phyloP scores from a whole-genome alignment of 2,888 invertebrate species.

The Cephus spinipes region DNA sequence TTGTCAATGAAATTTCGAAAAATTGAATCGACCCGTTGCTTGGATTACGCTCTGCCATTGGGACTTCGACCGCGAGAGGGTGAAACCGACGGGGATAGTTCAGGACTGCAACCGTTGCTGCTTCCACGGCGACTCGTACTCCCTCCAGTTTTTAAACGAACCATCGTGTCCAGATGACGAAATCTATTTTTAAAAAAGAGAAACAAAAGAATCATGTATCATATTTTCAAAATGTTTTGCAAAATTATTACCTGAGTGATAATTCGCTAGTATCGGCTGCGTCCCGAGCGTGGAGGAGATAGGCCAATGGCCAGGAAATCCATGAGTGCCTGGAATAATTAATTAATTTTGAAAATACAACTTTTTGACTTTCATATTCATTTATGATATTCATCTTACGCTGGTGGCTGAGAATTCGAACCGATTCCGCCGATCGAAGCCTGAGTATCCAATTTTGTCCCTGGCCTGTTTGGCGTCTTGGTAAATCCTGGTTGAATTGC shows the following conservation, averaged over 20 bases:
- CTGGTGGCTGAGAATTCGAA: conserved; percentile 42
- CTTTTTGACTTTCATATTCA: background rate
- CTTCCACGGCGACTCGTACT: conserved; percentile 70
- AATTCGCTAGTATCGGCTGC: conserved; percentile 76
- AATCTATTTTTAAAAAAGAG: conserved; percentile 70
- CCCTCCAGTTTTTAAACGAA: conserved; percentile 76
- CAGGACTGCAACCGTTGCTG: conserved; percentile 74
- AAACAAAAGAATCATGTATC: conserved; percentile 13
- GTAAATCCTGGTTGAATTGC: conserved; percentile 75
- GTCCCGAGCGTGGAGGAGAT: conserved; percentile 85
- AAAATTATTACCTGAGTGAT: conserved; percentile 76
- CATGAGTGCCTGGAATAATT: conserved; percentile 78
- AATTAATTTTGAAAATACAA: background rate
- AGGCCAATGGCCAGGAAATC: conserved; percentile 94
- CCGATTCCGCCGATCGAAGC: conserved; percentile 58
- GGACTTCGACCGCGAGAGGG: conserved; percentile 59
- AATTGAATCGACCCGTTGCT: background rate
- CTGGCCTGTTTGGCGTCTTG: conserved; percentile 61
- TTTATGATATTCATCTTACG: conserved; percentile 35
- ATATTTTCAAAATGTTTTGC: conserved; percentile 8
- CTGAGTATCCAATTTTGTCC: conserved; percentile 58
- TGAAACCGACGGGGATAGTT: conserved; percentile 74
- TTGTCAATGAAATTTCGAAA: background rate
- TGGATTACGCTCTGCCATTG: conserved; percentile 54
- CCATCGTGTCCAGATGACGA: conserved; percentile 88